Conservation (phyloP, 2,797 vertebrate species). For the Cyprinodon diabolis region DNA sequence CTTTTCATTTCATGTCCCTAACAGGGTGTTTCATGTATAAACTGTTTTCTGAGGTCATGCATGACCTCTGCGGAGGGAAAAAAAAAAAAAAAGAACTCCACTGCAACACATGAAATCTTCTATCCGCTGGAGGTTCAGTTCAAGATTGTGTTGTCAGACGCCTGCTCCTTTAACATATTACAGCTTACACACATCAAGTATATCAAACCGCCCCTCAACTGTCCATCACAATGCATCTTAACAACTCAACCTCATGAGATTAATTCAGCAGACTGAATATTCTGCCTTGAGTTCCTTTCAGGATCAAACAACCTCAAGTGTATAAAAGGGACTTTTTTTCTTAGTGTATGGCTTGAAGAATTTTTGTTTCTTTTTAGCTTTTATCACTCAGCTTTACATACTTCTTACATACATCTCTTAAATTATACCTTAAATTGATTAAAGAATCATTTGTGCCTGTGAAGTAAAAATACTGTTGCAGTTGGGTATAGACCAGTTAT, state of each 20-base stretch:
- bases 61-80: slow-evolving; percentile 17
- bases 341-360: neutral
- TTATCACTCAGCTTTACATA: neutral
- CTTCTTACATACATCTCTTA: slow-evolving; percentile 2
- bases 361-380: neutral
- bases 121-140: neutral
- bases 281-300: neutral
- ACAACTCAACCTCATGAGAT: slow-evolving; percentile 13
- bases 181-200: slow-evolving; percentile 10
- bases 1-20: slow-evolving; percentile 22
- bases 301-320: neutral
- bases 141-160: neutral
- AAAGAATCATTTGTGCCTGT: slow-evolving; percentile 6
- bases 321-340: neutral
- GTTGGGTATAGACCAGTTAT: too few species aligned
- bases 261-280: neutral
- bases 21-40: neutral
- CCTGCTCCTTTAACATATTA: neutral
- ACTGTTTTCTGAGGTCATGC: slow-evolving; percentile 11
- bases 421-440: neutral
- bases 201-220: slow-evolving; percentile 13
- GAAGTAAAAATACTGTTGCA: neutral
- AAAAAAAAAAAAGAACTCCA: neutral
- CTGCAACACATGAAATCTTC: slow-evolving; percentile 6
- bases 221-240: slow-evolving; percentile 12